phyloP scores from a whole-genome alignment of 2,888 invertebrate genomes.

The Cremastinae sp. region DNA sequence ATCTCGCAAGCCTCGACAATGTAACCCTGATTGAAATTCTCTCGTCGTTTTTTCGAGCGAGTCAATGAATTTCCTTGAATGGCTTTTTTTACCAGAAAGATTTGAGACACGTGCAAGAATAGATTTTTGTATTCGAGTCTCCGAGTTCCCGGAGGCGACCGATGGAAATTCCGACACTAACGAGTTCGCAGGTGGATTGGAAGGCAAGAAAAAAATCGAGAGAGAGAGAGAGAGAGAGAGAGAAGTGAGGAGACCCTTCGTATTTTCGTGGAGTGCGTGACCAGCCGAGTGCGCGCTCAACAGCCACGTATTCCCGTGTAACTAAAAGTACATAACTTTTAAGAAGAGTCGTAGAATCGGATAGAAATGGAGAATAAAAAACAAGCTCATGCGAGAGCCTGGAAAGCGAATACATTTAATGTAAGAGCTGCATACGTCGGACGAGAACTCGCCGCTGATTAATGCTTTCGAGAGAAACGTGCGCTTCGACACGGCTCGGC shows the following conservation, averaged over 20 bases:
- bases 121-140: constrained; percentile 53
- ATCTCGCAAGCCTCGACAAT: constrained; percentile 11
- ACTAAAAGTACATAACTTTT: constrained; percentile 51
- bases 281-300: constrained; percentile 33
- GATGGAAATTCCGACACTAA: constrained; percentile 35
- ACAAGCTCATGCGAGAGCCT: constrained; percentile 37
- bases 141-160: constrained; percentile 31
- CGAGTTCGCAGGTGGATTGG: constrained; percentile 41
- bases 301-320: constrained; percentile 32
- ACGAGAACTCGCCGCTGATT: constrained; percentile 69
- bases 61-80: constrained; percentile 40
- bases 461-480: constrained; percentile 76
- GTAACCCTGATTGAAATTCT: constrained; percentile 41
- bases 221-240: constrained; percentile 16
- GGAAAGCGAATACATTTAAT: constrained; percentile 60
- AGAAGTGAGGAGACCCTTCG: constrained; percentile 37
- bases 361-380: constrained; percentile 40
- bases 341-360: constrained; percentile 38
- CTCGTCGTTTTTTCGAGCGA: constrained; percentile 25
- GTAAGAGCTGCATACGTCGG: constrained; percentile 60
- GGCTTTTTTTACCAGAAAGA: constrained; percentile 36
- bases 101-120: constrained; percentile 51
- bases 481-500: constrained; percentile 65
- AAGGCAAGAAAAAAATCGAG: constrained; percentile 18
- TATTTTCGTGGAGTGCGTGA: constrained; percentile 67